Evolutionary conservation across 2,797 vertebrate species (phyloP), one percentile per base, ranked within the genome.

Genomic region (Microctenopoma steveboyesi): DNA sequence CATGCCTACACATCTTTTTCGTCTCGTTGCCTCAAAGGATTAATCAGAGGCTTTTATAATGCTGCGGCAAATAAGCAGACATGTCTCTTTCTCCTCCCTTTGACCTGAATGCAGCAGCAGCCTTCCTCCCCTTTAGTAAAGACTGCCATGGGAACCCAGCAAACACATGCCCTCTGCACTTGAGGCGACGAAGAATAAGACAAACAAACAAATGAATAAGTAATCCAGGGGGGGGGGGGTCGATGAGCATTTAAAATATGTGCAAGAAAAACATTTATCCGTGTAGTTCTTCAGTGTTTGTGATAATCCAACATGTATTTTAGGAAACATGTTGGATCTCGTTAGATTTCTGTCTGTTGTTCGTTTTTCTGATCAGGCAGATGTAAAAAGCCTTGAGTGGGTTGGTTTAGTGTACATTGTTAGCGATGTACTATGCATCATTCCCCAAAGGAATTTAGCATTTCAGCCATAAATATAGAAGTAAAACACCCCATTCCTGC

Each of bases 171-270:
- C 87, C 85, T 84, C 79, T 86, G 81, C 79, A 83, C 84, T 82
- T 4, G 33, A 84, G 76, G 88, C 81, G 74, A 89, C 89, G 83
- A 88, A 91, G 92, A 83, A 92, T 86, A 88, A 89, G 22, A 90
- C 86, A 88, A 91, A 86, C 88, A 90, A 87, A 91, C 88, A 89
- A 80, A 89, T 93, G 71, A 94, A 93, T 92, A 86, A 91, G 84
- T 88, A 57, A 92, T 89, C 75, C 72, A 72, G 65, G 57, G 72
- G 66, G 28, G 11, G 9, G 8, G 22, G 12, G 9, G 35, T 65
- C 56, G 71, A 80, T 50, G 46, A 69, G 66, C 46, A 54, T 74
- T 80, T 87, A 82, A 84, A 85, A 86, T 74, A 65, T 63, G 52
- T 75, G 76, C 9, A 30, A 64, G 51, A 65, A 82, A 64, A 57